Evolutionary conservation across 2,888 invertebrate genomes (phyloP), one percentile per base, ranked within the genome.

Genomic region (Slavum lentiscoides): DNA sequence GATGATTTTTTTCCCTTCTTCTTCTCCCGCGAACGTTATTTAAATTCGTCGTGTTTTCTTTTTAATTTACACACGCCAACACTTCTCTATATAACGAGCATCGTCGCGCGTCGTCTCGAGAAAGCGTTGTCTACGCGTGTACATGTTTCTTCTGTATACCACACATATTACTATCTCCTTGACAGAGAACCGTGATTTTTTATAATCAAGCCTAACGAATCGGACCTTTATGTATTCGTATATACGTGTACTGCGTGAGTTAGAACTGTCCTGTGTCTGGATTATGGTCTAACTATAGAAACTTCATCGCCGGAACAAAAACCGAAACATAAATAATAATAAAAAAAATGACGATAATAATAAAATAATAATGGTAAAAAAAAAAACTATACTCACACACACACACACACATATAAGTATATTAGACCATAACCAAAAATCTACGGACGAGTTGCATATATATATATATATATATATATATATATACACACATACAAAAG

Each of bases 141-240:
- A 23, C 43, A 23, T 15, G 37, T 43, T 58, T 67, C 30, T 37
- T 30, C 53, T 13, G 49, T 7, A 30, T 69, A 62, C 8, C 55
- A 55, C 58, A 30, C 30, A 30, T 30, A 30, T 30, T 15, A 49
- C 5, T 23, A 77, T 80, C 64, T 80, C 80, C 64, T 80, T 72
- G 70, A 72, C 80, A 80, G 70, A 80, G 64, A 80, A 80, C 80
- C 80, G 80, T 80, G 80, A 80, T 80, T 80, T 77, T 30, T 72
- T 72, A 80, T 80, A 80, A 80, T 80, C 80, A 72, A 55, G 70
- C 80, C 80, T 80, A 72, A 80, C 80, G 80, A 80, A 80, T 80
- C 80, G 80, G 80, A 80, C 80, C 55, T 80, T 70, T 70, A 80
- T 80, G 64, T 30, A 30, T 72, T 62, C 69, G 21, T 30, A 53